phyloP scores from a whole-genome alignment of 92 coral and sea anemone species.

The Montipora capitata region DNA sequence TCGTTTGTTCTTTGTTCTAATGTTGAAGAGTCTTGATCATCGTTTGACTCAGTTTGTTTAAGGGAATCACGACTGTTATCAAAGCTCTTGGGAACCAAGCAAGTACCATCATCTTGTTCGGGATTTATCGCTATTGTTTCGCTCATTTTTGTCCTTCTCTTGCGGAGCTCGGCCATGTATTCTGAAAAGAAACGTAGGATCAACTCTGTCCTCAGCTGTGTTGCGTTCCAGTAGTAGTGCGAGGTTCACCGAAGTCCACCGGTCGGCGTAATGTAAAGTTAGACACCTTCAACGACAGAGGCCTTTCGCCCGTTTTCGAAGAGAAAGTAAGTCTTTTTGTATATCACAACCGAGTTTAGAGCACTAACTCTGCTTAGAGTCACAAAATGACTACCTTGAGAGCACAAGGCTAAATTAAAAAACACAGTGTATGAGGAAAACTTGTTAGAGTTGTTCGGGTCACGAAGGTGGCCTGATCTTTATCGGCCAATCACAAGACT shows the following conservation, averaged over 20 bases:
- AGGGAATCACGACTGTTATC: not conserved
- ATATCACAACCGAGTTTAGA: too few species aligned
- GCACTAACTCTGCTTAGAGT: too few species aligned
- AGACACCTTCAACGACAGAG: not conserved
- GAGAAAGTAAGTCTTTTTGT: not conserved
- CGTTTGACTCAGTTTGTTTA: not conserved
- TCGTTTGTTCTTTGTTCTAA: constrained; percentile 8
- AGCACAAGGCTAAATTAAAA: too few species aligned
- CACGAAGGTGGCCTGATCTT: constrained; percentile 42
- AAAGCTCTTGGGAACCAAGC: not conserved
- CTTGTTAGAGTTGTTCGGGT: not conserved
- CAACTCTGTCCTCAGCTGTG: not conserved
- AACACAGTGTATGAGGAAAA: not conserved
- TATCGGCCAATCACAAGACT: constrained; percentile 30
- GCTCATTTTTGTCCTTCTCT: constrained; percentile 46
- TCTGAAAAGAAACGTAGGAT: not conserved
- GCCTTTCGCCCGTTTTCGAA: not conserved
- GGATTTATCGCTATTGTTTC: not conserved
- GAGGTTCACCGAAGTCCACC: too few species aligned
- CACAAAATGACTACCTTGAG: too few species aligned
- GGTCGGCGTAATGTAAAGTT: not conserved
- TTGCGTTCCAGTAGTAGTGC: too few species aligned
- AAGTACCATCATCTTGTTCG: not conserved
- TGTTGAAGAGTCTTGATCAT: not conserved
- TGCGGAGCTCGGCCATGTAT: constrained; percentile 50